These are phyloP conservation scores for Drosophila ustulata DNA, from an alignment of 2,888 invertebrate species.

Conservation along the genomic window DNA sequence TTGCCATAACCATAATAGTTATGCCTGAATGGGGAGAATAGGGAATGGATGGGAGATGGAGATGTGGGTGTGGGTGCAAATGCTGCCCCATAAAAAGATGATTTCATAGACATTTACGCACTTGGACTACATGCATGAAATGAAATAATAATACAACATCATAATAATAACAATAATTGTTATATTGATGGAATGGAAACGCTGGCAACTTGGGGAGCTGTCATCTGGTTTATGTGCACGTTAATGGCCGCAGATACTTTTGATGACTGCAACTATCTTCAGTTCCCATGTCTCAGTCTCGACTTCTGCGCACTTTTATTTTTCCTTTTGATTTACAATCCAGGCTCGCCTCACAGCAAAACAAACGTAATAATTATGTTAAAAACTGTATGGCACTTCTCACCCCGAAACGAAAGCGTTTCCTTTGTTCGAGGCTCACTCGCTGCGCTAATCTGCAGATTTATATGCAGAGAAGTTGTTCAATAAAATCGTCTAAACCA, in stretches of 20 bases:
- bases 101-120: slow-evolving; percentile 80
- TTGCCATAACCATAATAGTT: slow-evolving; percentile 82
- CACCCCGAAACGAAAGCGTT: slow-evolving; percentile 48
- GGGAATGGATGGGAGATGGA: neutral
- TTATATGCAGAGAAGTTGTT: slow-evolving; percentile 84
- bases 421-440: slow-evolving; percentile 40
- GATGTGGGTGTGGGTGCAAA: slow-evolving; percentile 43
- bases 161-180: slow-evolving; percentile 78
- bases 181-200: slow-evolving; percentile 61
- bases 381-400: slow-evolving; percentile 80
- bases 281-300: slow-evolving; percentile 41
- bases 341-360: slow-evolving; percentile 45
- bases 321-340: slow-evolving; percentile 46
- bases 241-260: slow-evolving; percentile 55
- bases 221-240: slow-evolving; percentile 60
- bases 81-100: slow-evolving; percentile 77
- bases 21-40: slow-evolving; percentile 23
- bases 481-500: slow-evolving; percentile 82
- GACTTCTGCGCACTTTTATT: slow-evolving; percentile 54
- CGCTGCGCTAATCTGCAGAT: slow-evolving; percentile 80
- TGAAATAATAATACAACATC: slow-evolving; percentile 70
- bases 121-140: slow-evolving; percentile 53
- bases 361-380: slow-evolving; percentile 80
- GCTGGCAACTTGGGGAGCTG: slow-evolving; percentile 27
- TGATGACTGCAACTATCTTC: slow-evolving; percentile 41